Evolutionary conservation across 1,140 invertebrate genomes (phyloP).

Genomic region (Drosophila fuyamai): DNA sequence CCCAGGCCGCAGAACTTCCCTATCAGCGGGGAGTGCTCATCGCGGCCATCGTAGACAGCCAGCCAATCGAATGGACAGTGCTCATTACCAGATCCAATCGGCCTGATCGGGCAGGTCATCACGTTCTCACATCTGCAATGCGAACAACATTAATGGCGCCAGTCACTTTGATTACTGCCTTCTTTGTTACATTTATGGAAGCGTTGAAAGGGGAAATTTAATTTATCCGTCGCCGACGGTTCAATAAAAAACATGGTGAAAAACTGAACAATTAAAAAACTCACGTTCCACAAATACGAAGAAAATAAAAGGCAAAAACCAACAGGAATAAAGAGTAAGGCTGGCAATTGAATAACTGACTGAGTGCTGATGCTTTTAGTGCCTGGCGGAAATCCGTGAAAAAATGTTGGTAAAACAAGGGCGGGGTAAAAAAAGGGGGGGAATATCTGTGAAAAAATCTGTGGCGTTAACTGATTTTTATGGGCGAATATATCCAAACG

Average conservation of each 20-base stretch:
- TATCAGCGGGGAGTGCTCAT: constrained; percentile 93
- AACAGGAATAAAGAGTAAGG: constrained; percentile 24
- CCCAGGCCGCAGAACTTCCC: constrained; percentile 97
- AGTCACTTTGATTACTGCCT: neutral
- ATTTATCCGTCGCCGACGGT: constrained; percentile 40
- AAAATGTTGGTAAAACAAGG: constrained; percentile 23
- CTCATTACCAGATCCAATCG: constrained; percentile 93
- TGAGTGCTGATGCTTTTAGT: constrained; percentile 50
- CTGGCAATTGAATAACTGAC: constrained; percentile 45
- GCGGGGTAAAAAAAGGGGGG: neutral
- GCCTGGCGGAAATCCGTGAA: constrained; percentile 32
- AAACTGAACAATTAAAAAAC: constrained; percentile 54
- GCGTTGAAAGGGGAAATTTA: constrained; percentile 44
- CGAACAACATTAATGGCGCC: neutral
- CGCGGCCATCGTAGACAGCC: constrained; percentile 95
- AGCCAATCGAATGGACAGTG: constrained; percentile 97
- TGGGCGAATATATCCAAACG: neutral
- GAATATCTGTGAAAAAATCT: neutral
- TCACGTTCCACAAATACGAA: constrained; percentile 53
- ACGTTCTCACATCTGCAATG: constrained; percentile 92
- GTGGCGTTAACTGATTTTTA: constrained; percentile 1
- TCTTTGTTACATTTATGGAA: constrained; percentile 25
- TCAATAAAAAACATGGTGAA: constrained; percentile 32
- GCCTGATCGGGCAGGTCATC: constrained; percentile 96
- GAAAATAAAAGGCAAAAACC: constrained; percentile 17